A percentile compares a stretch with the other conserved stretches of the same genome.
phyloP scores from a whole-genome alignment of 1,140 invertebrate species.

The Dysdera silvatica region DNA sequence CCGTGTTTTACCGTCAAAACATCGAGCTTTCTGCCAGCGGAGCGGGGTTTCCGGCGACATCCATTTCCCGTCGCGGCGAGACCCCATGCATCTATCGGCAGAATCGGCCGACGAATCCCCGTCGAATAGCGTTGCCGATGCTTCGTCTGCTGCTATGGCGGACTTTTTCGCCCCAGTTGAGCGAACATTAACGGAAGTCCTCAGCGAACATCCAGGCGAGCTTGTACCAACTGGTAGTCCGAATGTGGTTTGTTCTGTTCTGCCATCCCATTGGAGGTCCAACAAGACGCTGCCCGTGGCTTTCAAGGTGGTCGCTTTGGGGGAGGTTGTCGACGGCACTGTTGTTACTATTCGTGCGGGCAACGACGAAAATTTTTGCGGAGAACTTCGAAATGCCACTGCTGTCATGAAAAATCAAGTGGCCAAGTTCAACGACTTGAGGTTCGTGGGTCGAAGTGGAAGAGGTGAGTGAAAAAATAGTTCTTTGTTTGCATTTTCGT shows the following conservation, averaged over 20 bases:
- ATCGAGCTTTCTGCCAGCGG: too few relatives aligned
- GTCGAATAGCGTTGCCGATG: slow-evolving; percentile 1
- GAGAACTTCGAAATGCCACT: slow-evolving; percentile 82
- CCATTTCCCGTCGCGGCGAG: neutral
- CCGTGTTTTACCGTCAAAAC: too few relatives aligned
- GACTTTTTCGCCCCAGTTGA: slow-evolving; percentile 33
- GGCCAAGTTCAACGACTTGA: slow-evolving; percentile 92
- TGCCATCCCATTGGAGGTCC: slow-evolving; percentile 54
- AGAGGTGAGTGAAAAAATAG: slow-evolving; percentile 78
- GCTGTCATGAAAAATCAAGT: slow-evolving; percentile 96
- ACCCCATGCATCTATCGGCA: slow-evolving; percentile 23
- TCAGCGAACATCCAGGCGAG: slow-evolving; percentile 61
- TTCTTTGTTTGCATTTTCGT: too few relatives aligned
- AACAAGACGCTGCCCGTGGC: slow-evolving; percentile 92
- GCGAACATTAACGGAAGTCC: slow-evolving; percentile 67
- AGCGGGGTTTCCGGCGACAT: too few relatives aligned
- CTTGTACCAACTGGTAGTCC: slow-evolving; percentile 38
- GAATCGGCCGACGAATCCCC: slow-evolving; percentile 7
- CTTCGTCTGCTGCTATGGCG: slow-evolving; percentile 21
- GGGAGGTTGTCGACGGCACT: slow-evolving; percentile 89
- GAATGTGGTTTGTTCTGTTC: slow-evolving; percentile 35
- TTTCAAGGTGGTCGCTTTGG: slow-evolving; percentile 86
- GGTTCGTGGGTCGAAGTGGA: slow-evolving; percentile 95
- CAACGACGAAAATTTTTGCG: slow-evolving; percentile 95
- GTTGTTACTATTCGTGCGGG: slow-evolving; percentile 86